Evolutionary conservation across 2,113 vertebrate species (phyloP).

Genomic region (Gallinago jamesoni): DNA sequence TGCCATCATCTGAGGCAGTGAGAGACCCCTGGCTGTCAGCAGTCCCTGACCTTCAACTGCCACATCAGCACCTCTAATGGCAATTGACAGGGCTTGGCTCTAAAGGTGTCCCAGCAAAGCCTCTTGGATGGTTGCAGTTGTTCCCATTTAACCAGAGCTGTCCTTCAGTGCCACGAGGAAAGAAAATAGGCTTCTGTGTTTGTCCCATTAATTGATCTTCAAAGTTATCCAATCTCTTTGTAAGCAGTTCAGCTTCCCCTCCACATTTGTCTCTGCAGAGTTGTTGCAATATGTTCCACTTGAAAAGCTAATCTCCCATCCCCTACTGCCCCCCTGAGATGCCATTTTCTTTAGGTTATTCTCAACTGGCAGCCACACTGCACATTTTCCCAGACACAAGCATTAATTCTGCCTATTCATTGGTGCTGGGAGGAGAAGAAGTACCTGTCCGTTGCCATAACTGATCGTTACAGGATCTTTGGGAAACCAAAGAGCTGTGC

Average conservation of each 20-base stretch:
- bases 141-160: background rate
- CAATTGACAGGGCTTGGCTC: background rate
- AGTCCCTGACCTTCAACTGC: background rate
- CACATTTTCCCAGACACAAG: background rate
- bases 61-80: background rate
- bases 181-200: background rate
- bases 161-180: background rate
- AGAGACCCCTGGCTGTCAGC: background rate
- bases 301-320: background rate
- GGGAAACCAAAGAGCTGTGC: background rate
- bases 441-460: background rate
- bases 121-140: background rate
- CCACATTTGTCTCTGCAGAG: background rate
- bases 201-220: background rate
- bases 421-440: background rate
- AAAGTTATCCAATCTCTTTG: background rate
- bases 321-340: background rate
- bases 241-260: background rate
- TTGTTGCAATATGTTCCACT: background rate
- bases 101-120: background rate
- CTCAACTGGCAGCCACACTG: background rate
- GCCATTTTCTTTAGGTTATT: background rate
- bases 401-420: background rate
- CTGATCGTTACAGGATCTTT: background rate
- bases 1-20: background rate